Evolutionary conservation across 37 sponge, comb jelly and placozoan species (phyloP), one percentile per base, ranked within the genome.

Genomic region (Oscarella lobularis): DNA sequence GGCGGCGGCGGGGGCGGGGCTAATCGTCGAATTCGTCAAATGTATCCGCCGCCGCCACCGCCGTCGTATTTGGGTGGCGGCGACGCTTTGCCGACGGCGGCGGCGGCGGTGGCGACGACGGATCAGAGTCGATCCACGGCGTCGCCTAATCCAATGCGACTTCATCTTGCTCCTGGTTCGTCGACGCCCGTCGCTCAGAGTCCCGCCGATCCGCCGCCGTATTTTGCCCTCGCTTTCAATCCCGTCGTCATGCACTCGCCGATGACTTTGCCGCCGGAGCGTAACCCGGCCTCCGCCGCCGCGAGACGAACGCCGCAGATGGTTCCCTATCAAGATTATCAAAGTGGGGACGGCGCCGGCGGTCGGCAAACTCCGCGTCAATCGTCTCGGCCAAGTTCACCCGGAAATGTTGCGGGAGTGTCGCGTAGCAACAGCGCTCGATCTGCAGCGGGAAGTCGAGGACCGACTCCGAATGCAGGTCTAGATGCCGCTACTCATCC

Each of bases 401-500:
- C 80, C 39, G 80, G 73, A 36, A 75, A 39, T 4, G 37, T 1
- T 74, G 2, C 66, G 1, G 20, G 60, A 27, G 60, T 48, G 20
- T 48, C 60, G 60, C 60, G 60, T 48, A 27, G 14, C 60, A n/a
- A n/a, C n/a, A n/a, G n/a, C n/a, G n/a, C n/a, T n/a, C n/a, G n/a
- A n/a, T n/a, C n/a, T n/a, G n/a, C n/a, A n/a, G n/a, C n/a, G n/a
- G n/a, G n/a, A n/a, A n/a, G n/a, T n/a, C 60, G 60, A 27, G 60
- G 60, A 48, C 60, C 60, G 29, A 77, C 84, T 9, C 84, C 83
- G 34, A 38, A 66, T 37, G 40, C 37, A 3, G 70, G 74, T 4
- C 80, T 55, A 0, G 70, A 77, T 36, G 65, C 38, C 73, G 74
- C 70, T 33, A 71, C 67, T 36, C 72, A 82, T 1, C 67, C 79